phyloP scores from a whole-genome alignment of 2,888 invertebrate species.

The Drosophila maculinotata region DNA sequence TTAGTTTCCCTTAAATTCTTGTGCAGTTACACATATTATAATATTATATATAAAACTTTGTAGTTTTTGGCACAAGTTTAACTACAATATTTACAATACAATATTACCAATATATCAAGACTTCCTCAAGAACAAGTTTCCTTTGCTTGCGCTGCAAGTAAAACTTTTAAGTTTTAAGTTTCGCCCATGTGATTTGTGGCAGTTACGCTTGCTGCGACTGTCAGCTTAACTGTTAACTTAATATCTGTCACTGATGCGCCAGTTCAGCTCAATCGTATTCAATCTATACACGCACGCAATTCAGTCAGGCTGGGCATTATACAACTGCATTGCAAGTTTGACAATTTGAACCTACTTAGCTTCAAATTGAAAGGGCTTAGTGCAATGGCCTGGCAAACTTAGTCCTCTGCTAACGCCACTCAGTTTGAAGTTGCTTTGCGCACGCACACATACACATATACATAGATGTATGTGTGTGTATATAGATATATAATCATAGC shows the following conservation, averaged over 20 bases:
- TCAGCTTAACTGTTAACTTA: slow-evolving; percentile 11
- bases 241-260: no score
- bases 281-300: slow-evolving; percentile 4
- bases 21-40: no score
- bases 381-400: slow-evolving; percentile 37
- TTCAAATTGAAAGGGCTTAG: slow-evolving; percentile 52
- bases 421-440: slow-evolving; percentile 55
- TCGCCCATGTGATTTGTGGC: slow-evolving; percentile 2
- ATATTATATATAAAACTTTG: no score
- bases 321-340: slow-evolving; percentile 40
- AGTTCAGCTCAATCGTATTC: background rate
- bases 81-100: no score
- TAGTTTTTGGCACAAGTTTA: no score
- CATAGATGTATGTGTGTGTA: background rate
- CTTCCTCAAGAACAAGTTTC: no score
- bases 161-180: no score
- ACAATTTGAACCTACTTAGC: slow-evolving; percentile 56
- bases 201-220: background rate
- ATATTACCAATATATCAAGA: no score
- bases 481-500: slow-evolving; percentile 15
- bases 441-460: background rate
- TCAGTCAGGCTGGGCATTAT: slow-evolving; percentile 12
- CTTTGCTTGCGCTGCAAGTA: no score
- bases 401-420: slow-evolving; percentile 38
- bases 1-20: no score